Evolutionary conservation across 2,888 invertebrate genomes (phyloP), one percentile per base, ranked within the genome.

Genomic region (Pyrrhosoma nymphula): DNA sequence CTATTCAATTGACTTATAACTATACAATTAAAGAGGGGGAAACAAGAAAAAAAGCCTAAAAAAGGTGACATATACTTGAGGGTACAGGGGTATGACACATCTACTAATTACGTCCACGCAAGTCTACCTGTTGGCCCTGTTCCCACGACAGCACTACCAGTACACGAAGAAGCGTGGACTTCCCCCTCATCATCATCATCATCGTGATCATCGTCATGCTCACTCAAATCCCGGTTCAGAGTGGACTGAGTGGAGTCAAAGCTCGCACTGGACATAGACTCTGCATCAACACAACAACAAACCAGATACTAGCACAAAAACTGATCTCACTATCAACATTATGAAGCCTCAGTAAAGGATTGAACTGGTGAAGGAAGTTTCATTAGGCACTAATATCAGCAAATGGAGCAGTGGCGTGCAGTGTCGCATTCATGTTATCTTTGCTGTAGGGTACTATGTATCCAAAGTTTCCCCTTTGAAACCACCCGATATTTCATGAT

Each of bases 261-360:
- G 95, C 96, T 96, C 95, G 96, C 95, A 95, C 96, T 96, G 90
- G 96, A 96, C 95, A 96, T 96, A 69, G 96, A 96, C 75, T 96
- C 96, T 95, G 96, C 95, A 95, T 93, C 95, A 93, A 93, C 93
- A 91, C 91, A 91, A 93, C 90, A 95, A 95, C 95, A 91, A 95
- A 95, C 89, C 95, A 95, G 56, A 75, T 93, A 82, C 95, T 95
- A 93, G 93, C 93, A 75, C 89, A 89, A 89, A 82, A 89, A 89
- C 93, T 93, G 93, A 23, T n/a, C 47, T 93, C 93, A 60, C 63
- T 69, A 89, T 55, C 47, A 89, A 89, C 56, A 93, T 93, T 75
- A 93, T 69, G 69, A 75, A 93, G 93, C 93, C 93, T 93, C 93
- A 93, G 26, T 26, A 75, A 75, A 69, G 47, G 93, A n/a, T 89